A percentile compares a stretch with the other conserved stretches of the same genome.
These are phyloP conservation scores for Oxycera nigricornis DNA, from an alignment of 2,888 invertebrate genomes.

Conservation along the genomic window DNA sequence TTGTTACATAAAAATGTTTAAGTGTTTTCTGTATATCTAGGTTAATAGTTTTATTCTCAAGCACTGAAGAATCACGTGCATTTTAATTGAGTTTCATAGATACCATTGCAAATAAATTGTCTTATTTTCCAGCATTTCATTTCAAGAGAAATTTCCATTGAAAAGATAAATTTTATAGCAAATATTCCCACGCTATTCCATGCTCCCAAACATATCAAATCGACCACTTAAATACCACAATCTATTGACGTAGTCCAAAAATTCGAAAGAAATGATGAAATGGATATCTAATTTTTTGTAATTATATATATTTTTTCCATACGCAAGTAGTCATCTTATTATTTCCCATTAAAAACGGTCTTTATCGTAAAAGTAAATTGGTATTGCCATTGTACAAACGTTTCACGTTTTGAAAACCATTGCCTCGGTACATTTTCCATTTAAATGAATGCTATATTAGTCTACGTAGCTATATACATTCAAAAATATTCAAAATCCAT, in stretches of 20 bases:
- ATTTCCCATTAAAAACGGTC: constrained; percentile 32
- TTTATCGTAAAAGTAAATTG: constrained; percentile 36
- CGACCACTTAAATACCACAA: background rate
- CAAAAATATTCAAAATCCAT: constrained; percentile 36
- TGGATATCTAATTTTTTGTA: constrained; percentile 36
- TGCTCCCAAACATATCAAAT: background rate
- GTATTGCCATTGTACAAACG: constrained; percentile 32
- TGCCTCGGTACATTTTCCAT: background rate
- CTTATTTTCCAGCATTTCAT: background rate
- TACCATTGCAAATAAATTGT: background rate
- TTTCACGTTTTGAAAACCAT: constrained; percentile 1
- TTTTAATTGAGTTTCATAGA: background rate
- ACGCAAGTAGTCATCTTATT: constrained; percentile 27
- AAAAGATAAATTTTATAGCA: constrained; percentile 29
- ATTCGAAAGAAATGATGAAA: constrained; percentile 33
- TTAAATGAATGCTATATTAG: background rate
- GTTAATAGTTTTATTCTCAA: too few relatives aligned
- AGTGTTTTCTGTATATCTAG: too few relatives aligned
- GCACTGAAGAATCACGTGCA: too few relatives aligned
- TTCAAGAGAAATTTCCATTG: constrained; percentile 26
- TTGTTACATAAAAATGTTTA: too few relatives aligned
- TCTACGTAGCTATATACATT: constrained; percentile 18
- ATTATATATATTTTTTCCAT: constrained; percentile 34
- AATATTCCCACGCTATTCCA: constrained; percentile 34
- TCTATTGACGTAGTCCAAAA: background rate